phyloP scores from a whole-genome alignment of 2,113 vertebrate species.

The Datnioides undecimradiatus region DNA sequence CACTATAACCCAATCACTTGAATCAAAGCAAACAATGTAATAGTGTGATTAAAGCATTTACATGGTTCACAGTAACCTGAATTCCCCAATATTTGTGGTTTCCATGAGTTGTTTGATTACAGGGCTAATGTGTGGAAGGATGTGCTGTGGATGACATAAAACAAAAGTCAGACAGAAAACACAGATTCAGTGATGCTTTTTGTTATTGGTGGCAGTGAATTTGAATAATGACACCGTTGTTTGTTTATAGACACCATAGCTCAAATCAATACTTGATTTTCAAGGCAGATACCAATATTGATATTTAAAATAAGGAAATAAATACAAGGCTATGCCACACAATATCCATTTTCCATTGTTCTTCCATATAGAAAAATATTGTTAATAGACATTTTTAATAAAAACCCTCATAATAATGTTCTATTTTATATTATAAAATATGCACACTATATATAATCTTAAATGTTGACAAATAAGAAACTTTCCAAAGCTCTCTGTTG shows the following conservation, averaged over 20 bases:
- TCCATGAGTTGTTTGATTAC: slow-evolving; percentile 42
- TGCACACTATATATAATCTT: too few relatives aligned
- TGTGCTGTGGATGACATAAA: slow-evolving; percentile 7
- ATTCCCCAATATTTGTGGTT: slow-evolving; percentile 45
- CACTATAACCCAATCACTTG: slow-evolving; percentile 30
- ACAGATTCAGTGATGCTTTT: background rate
- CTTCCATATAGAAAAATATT: too few relatives aligned
- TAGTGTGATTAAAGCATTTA: slow-evolving; percentile 54
- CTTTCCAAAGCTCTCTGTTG: too few relatives aligned
- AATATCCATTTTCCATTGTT: too few relatives aligned
- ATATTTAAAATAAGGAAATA: too few relatives aligned
- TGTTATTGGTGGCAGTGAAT: background rate
- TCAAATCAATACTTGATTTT: background rate
- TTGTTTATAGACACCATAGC: background rate
- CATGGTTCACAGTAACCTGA: slow-evolving; percentile 44
- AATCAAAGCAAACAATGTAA: slow-evolving; percentile 49
- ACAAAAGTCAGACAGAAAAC: background rate
- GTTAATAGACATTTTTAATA: too few relatives aligned
- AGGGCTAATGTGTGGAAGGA: slow-evolving; percentile 28
- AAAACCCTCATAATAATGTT: too few relatives aligned
- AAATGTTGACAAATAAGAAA: too few relatives aligned
- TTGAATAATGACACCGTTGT: background rate
- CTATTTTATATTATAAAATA: too few relatives aligned
- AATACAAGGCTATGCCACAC: too few relatives aligned
- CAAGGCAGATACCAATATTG: too few relatives aligned